Conservation (phyloP, 1,140 invertebrate genomes). For the Drosophila kepulauana region DNA sequence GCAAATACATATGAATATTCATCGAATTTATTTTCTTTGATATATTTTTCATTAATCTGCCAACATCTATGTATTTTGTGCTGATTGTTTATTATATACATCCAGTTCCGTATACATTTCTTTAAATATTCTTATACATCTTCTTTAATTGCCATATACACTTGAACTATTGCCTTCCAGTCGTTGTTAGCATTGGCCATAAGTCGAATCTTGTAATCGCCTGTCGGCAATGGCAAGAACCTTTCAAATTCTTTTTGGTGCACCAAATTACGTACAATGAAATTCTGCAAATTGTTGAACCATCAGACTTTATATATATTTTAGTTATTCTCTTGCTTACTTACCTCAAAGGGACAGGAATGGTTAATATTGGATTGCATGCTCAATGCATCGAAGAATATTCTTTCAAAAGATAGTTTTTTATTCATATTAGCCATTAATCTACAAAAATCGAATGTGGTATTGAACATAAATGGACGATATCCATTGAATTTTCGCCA, state of each 20-base stretch:
- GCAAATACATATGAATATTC: too few species aligned
- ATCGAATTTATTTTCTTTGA: too few species aligned
- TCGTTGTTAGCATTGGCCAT: background rate
- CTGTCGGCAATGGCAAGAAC: background rate
- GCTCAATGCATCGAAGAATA: background rate
- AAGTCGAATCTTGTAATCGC: background rate
- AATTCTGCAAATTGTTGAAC: background rate
- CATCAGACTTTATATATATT: background rate
- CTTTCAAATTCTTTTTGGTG: background rate
- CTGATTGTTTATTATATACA: too few species aligned
- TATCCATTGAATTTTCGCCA: background rate
- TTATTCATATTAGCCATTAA: conserved; percentile 1
- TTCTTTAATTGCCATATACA: background rate
- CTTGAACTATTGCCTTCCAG: background rate
- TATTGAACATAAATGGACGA: conserved; percentile 43
- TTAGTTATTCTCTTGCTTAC: background rate
- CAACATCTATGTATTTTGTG: too few species aligned
- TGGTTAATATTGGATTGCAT: conserved; percentile 25
- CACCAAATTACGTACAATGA: background rate
- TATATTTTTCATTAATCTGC: too few species aligned
- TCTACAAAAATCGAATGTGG: conserved; percentile 34
- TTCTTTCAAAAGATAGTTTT: conserved; percentile 8
- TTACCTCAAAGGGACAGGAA: conserved; percentile 21
- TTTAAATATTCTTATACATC: background rate
- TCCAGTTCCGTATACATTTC: too few species aligned